Percentiles rank a stretch among this genome's conserved stretches.
phyloP scores from a whole-genome alignment of 2,113 vertebrate species.

The Mirza zaza region DNA sequence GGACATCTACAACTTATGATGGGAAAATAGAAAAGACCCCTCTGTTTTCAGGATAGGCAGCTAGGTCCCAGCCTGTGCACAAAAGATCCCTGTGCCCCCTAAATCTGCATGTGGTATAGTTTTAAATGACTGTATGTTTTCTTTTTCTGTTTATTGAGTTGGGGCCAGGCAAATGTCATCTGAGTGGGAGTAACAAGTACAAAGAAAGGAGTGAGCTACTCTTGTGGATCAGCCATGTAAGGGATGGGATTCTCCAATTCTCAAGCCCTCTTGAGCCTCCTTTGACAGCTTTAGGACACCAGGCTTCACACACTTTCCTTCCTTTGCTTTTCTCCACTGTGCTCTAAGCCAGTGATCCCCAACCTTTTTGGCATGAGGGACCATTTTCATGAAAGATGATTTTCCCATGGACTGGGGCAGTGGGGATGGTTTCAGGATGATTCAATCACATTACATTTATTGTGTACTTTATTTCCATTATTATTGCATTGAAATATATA shows the following conservation, averaged over 20 bases:
- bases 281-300: not conserved
- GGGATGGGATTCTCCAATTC: not conserved
- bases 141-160: not conserved
- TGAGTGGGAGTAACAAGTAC: not conserved
- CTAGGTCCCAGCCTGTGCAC: not conserved
- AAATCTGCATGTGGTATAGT: not conserved
- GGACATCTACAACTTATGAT: not conserved
- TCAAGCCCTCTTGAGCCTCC: not conserved
- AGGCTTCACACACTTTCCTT: not conserved
- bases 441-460: too few relatives aligned
- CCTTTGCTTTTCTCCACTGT: not conserved
- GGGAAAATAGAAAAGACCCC: not conserved
- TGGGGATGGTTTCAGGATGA: too few relatives aligned
- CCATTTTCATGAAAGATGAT: too few relatives aligned
- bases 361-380: too few relatives aligned
- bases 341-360: not conserved
- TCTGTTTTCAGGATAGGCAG: not conserved
- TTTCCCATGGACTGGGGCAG: too few relatives aligned
- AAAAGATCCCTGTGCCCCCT: not conserved
- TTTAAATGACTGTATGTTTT: not conserved
- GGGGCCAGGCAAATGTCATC: not conserved
- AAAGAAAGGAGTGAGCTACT: not conserved
- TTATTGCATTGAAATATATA: too few relatives aligned
- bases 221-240: not conserved
- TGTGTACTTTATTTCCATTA: too few relatives aligned